Evolutionary conservation across 2,113 vertebrate species (phyloP).

Genomic region (Aegithalos caudatus): DNA sequence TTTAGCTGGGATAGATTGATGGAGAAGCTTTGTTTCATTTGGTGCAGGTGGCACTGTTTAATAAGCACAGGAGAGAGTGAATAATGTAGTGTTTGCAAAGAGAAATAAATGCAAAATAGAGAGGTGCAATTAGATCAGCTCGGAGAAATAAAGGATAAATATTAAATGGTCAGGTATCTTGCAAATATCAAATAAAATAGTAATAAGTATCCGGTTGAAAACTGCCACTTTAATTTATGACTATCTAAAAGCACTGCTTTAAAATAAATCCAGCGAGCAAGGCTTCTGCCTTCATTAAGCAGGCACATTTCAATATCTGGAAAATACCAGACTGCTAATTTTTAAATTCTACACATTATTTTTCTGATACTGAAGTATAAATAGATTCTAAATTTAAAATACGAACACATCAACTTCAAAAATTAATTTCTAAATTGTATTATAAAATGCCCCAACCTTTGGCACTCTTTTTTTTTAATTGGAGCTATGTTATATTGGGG

Average conservation of each 20-base stretch:
- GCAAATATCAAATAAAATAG: constrained; percentile 65
- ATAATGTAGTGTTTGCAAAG: constrained; percentile 79
- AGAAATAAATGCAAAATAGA: constrained; percentile 81
- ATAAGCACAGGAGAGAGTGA: constrained; percentile 79
- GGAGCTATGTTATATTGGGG: not conserved
- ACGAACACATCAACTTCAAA: not conserved
- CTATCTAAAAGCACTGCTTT: constrained; percentile 34
- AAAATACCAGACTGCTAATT: constrained; percentile 24
- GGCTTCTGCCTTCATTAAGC: constrained; percentile 35
- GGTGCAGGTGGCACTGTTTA: constrained; percentile 82
- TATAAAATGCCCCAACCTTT: constrained; percentile 35
- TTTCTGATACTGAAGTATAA: not conserved
- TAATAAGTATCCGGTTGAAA: constrained; percentile 47
- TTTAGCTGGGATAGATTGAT: constrained; percentile 73
- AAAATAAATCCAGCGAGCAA: constrained; percentile 43
- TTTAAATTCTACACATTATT: not conserved
- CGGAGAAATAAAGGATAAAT: constrained; percentile 71
- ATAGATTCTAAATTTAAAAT: not conserved
- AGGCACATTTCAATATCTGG: constrained; percentile 39
- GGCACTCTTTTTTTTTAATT: constrained; percentile 5
- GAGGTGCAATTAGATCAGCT: constrained; percentile 76
- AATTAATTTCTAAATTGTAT: not conserved
- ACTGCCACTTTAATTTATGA: constrained; percentile 45
- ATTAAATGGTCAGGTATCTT: constrained; percentile 70
- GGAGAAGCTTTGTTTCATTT: constrained; percentile 78